These are phyloP conservation scores for Euspilapteryx auroguttella DNA, from an alignment of 2,888 invertebrate genomes.

Conservation along the genomic window DNA sequence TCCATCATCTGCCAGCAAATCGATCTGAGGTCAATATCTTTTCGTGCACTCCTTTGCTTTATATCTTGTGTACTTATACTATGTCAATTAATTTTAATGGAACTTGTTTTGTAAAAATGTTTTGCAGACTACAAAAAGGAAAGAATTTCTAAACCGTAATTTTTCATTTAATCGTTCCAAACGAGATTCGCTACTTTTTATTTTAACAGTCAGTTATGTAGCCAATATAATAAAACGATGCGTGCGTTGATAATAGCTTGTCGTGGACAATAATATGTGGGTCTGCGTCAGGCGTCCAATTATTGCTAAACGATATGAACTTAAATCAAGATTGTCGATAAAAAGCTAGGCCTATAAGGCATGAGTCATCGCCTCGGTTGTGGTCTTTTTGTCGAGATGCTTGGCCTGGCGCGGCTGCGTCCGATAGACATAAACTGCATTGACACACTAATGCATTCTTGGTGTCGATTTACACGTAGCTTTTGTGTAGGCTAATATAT, in stretches of 20 bases:
- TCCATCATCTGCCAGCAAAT: conserved; percentile 49
- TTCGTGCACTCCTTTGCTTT: conserved; percentile 34
- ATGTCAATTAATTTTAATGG: conserved; percentile 32
- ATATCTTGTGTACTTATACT: conserved; percentile 22
- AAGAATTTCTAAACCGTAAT: conserved; percentile 4
- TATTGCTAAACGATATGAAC: conserved; percentile 36
- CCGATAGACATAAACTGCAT: conserved; percentile 6
- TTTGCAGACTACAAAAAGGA: too few species aligned
- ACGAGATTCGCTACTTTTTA: conserved; percentile 4
- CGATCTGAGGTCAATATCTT: conserved; percentile 46
- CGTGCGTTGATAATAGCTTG: conserved; percentile 22
- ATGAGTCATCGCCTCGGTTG: conserved; percentile 13
- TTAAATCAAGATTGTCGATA: conserved; percentile 18
- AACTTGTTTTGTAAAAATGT: conserved; percentile 31
- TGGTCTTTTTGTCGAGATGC: not conserved
- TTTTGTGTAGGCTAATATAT: conserved; percentile 7
- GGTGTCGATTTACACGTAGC: conserved; percentile 6
- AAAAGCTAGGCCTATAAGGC: conserved; percentile 13
- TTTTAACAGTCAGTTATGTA: conserved; percentile 6
- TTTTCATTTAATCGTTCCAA: conserved; percentile 6
- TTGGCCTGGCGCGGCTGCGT: conserved; percentile 10
- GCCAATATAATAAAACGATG: conserved; percentile 16
- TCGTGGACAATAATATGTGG: conserved; percentile 19
- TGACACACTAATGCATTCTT: conserved; percentile 5
- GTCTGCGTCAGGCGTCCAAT: conserved; percentile 20